Evolutionary conservation across 2,113 vertebrate genomes (phyloP).

Genomic region (Murina feae): DNA sequence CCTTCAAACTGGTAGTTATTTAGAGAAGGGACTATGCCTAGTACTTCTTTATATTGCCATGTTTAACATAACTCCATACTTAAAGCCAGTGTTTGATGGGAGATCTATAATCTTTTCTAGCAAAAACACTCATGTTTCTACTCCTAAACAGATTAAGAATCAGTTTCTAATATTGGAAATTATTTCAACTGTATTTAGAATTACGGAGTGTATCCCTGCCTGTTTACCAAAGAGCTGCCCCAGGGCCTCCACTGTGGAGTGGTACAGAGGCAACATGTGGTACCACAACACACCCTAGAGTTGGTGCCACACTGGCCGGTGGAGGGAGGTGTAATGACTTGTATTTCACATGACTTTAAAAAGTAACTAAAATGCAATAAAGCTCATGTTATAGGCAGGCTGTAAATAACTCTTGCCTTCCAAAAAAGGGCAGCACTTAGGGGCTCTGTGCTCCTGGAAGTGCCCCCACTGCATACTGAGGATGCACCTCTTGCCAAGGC

Average conservation of each 20-base stretch:
- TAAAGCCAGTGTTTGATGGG: neutral
- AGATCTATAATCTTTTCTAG: neutral
- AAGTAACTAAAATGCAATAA: constrained; percentile 19
- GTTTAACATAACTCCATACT: neutral
- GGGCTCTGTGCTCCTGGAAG: neutral
- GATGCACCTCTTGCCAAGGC: neutral
- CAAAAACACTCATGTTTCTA: neutral
- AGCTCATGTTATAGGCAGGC: neutral
- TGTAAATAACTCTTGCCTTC: neutral
- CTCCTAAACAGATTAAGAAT: neutral
- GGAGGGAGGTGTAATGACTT: neutral
- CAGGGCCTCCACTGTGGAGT: neutral
- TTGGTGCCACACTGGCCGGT: neutral
- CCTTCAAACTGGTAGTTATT: neutral
- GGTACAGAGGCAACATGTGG: neutral
- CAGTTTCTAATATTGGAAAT: neutral
- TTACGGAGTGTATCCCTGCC: neutral
- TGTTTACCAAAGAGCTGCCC: neutral
- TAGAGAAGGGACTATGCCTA: neutral
- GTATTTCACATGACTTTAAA: neutral
- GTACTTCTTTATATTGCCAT: neutral
- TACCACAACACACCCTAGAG: neutral
- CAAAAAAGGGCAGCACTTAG: neutral
- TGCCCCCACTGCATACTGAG: neutral
- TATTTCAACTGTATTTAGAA: neutral